Evolutionary conservation across 2,113 vertebrate genomes (phyloP).

Genomic region (Merops nubicus): DNA sequence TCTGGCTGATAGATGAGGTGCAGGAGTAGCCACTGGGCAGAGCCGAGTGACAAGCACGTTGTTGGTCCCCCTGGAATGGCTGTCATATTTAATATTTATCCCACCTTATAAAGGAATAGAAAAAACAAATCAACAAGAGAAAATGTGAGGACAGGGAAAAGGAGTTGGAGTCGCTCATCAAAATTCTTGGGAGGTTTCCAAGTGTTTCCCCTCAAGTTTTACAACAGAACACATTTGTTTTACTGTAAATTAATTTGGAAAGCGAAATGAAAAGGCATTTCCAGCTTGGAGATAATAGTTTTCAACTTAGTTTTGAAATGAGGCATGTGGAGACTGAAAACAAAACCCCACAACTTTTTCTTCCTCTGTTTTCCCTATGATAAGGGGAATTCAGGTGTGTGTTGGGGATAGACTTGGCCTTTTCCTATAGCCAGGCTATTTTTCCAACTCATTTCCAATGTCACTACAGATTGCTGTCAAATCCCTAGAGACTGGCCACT

Average conservation of each 20-base stretch:
- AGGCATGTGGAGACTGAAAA: background rate
- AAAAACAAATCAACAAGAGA: background rate
- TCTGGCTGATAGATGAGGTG: background rate
- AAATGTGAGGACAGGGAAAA: constrained; percentile 20
- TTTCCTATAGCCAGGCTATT: background rate
- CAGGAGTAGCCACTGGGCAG: background rate
- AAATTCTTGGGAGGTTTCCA: constrained; percentile 11
- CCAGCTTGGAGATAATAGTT: constrained; percentile 1
- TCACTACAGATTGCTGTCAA: background rate
- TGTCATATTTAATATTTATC: constrained; percentile 16
- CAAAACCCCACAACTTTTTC: background rate
- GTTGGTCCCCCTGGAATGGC: background rate
- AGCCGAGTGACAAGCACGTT: background rate
- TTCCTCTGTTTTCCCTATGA: background rate
- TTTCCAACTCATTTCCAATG: background rate
- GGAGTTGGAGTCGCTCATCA: background rate
- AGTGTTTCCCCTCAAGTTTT: background rate
- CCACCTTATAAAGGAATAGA: background rate
- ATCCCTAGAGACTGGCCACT: background rate
- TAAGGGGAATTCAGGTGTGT: background rate
- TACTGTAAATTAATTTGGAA: constrained; percentile 8
- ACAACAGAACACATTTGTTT: background rate
- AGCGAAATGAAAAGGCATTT: background rate
- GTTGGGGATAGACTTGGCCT: background rate
- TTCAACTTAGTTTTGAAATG: constrained; percentile 15